Evolutionary conservation across 2,797 vertebrate species (phyloP).

Genomic region (Mormyrops attenuatus): DNA sequence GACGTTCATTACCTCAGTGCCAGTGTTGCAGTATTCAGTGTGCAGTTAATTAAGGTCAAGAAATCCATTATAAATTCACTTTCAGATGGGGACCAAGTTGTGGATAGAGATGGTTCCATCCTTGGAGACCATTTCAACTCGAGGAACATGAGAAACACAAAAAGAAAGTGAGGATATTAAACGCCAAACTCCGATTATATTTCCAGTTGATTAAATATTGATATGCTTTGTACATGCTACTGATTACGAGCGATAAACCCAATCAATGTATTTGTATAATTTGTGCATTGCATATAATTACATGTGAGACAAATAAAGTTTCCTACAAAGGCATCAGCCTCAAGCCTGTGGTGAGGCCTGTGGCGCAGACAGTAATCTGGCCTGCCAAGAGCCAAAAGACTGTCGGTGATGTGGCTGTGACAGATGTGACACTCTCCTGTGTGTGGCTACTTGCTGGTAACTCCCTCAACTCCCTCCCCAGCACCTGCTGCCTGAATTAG

Average conservation of each 20-base stretch:
- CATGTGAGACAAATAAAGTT: neutral
- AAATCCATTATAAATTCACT: constrained; percentile 1
- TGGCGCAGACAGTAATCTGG: neutral
- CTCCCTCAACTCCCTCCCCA: neutral
- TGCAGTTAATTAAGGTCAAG: constrained; percentile 2
- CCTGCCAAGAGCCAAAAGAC: neutral
- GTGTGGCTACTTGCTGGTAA: neutral
- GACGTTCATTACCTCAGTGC: neutral
- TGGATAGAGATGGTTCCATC: neutral
- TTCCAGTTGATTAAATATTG: neutral
- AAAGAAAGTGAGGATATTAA: neutral
- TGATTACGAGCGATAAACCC: neutral
- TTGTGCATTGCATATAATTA: neutral
- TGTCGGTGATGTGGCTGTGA: neutral
- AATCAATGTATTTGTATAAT: neutral
- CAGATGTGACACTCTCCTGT: constrained; percentile 1
- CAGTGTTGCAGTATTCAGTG: neutral
- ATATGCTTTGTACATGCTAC: neutral
- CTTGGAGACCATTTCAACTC: neutral
- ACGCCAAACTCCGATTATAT: neutral
- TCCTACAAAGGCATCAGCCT: neutral
- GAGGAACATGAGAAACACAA: neutral
- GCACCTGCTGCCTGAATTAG: neutral
- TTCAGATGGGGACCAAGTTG: neutral
- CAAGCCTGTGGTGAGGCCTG: neutral